phyloP scores from a whole-genome alignment of 2,888 invertebrate species.

The Taphrorychus bicolor region DNA sequence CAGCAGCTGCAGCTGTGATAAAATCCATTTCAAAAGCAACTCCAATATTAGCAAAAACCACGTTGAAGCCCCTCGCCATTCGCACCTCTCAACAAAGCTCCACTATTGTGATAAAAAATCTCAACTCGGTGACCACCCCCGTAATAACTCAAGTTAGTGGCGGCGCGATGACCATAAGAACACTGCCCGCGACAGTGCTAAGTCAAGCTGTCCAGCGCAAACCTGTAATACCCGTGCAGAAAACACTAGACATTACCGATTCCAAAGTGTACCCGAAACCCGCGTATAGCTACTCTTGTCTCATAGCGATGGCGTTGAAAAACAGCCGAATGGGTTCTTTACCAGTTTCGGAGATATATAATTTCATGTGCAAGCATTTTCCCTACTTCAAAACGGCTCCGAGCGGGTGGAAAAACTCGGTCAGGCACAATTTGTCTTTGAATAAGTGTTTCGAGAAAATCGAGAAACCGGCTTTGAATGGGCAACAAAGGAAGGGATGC shows the following conservation, averaged over 20 bases:
- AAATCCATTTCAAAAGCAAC: conserved; percentile 56
- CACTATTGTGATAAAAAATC: conserved; percentile 42
- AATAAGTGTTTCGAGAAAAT: conserved; percentile 99
- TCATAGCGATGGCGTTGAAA: conserved; percentile 97
- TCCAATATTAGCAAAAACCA: conserved; percentile 55
- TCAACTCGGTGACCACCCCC: conserved; percentile 49
- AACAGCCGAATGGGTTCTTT: conserved; percentile 93
- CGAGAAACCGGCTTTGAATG: conserved; percentile 90
- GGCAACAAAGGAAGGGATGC: conserved; percentile 86
- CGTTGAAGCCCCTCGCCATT: conserved; percentile 52
- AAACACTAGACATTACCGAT: conserved; percentile 54
- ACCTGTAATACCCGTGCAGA: conserved; percentile 34
- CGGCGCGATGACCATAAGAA: conserved; percentile 47
- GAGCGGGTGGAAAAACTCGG: conserved; percentile 99
- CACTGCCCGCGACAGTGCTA: conserved; percentile 44
- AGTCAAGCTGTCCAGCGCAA: conserved; percentile 32
- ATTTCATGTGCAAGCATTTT: conserved; percentile 99
- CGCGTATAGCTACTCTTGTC: conserved; percentile 96
- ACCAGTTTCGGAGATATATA: conserved; percentile 98
- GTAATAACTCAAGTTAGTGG: conserved; percentile 52
- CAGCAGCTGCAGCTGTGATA: conserved; percentile 43
- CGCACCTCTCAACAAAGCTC: conserved; percentile 42
- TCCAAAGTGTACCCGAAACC: conserved; percentile 88
- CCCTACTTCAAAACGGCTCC: conserved; percentile 99
- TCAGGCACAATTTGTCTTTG: conserved; percentile 94